Base-by-base conservation (phyloP, 53 echinoderm and acorn worm genomes). In the Echinometra lucunter region DNA sequence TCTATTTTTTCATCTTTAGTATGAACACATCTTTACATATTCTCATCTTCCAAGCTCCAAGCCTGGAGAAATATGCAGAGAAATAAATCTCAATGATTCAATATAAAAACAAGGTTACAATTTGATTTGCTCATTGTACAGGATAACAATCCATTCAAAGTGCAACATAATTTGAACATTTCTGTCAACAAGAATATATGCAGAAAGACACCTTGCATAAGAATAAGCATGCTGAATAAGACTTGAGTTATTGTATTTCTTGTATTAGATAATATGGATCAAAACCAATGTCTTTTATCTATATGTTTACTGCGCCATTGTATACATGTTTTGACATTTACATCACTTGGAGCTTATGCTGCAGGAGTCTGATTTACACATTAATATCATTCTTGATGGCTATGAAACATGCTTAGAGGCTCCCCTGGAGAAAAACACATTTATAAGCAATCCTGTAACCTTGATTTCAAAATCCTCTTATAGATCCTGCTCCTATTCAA, bases 391-490 rank as follows among this genome's bases (percentile, higher is more conserved):
- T 42, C 4, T 42, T 42, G 38, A 11, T 40, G 0, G 7, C 49
- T 85, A 23, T n/a, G 45, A 27, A 85, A 12, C 85, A 45, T 37
- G 0, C 10, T 40, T 44, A 34, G 17, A 63, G 63, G 63, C 21
- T 81, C n/a, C 49, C 28, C 85, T 49, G 25, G 10, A 28, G 1
- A 27, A 27, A 53, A 53, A 81, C 18, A 44, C 44, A 30, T 81
- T 81, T 42, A 42, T 30, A 81, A 81, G 35, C 37, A 74, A 74
- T 74, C 12, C 35, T 32, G 23, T 44, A 38, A 85, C 85, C 85
- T 28, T 85, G 49, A 85, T 85, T 83, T n/a, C 37, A 35, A 85
- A 85, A 49, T 47, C 49, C 28, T 78, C 78, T 38, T n/a, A 44
- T 17, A 27, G n/a, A 45, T 44, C 44, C 44, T 35, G 16, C 1